Evolutionary conservation across 2,113 vertebrate species (phyloP), one percentile per base, ranked within the genome.

Genomic region (Neolamprologus falcicula): DNA sequence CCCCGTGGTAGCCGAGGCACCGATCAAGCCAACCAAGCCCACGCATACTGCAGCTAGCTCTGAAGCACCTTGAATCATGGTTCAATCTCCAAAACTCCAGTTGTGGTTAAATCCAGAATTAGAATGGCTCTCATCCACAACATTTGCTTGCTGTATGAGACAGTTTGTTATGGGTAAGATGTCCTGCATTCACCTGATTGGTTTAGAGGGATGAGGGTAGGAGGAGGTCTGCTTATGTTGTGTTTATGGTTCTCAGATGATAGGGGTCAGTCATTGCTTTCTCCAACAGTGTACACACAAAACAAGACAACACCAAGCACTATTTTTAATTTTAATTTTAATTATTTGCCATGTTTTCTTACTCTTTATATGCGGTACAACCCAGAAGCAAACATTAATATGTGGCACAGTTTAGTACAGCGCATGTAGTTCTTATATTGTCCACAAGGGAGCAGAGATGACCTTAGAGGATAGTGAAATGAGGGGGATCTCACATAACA

Each of bases 41-140:
- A 98, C 61, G 2, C 96, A 93, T 40, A 98, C 78, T 0, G 97
- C 98, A 3, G 96, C 91, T 4, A 97, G 94, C 90, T 98, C 97
- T 17, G 96, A 87, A 3, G 91, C 63, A 10, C 94, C 96, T 68
- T 94, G 66, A 78, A 94, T 93, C 98, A 98, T 98, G 16, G 13
- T 84, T 85, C 3, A 16, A 16, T 42, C n/a, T 63, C 4, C 6
- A 7, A 40, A 8, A 35, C 11, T 59, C 54, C 17, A 3, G 61
- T 52, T 42, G 7, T 42, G 63, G 85, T 40, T 35, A 53, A 86
- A 81, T 86, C 80, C 54, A 54, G 87, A 86, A 68, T 47, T 5
- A 66, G 16, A 7, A 10, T 37, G 76, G 8, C 61, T 35, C 61
- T 66, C 2, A 66, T 66, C 17, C 31, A 66, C 31, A 66, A 66